Conservation (phyloP, 2,888 invertebrate genomes). For the Podabrus alpinus region DNA sequence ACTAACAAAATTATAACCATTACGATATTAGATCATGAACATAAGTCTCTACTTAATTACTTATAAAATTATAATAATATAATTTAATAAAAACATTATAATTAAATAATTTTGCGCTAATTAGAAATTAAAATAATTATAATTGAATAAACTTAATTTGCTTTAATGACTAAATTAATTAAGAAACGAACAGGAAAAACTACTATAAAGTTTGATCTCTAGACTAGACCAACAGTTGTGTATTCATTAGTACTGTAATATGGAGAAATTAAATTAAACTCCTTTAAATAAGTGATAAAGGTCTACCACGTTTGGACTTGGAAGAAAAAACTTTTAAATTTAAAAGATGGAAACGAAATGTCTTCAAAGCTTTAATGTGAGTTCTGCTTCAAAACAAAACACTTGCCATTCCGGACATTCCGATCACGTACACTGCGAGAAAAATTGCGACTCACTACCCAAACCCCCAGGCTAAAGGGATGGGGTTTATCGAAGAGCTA, state of each 20-base stretch:
- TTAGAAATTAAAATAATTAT: background rate
- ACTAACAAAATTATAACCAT: background rate
- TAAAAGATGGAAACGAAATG: constrained; percentile 27
- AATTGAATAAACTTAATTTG: background rate
- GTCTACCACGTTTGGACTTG: background rate
- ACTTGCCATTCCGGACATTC: constrained; percentile 48
- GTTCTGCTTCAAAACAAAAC: constrained; percentile 52
- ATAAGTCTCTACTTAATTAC: background rate
- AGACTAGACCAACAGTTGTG: background rate
- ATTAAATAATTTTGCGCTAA: background rate
- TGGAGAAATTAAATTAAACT: background rate
- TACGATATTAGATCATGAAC: background rate
- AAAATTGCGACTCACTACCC: constrained; percentile 57
- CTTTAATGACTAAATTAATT: background rate
- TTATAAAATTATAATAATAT: background rate
- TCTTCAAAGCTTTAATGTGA: constrained; percentile 37
- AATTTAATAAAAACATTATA: background rate
- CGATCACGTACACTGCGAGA: constrained; percentile 56
- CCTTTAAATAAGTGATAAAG: background rate
- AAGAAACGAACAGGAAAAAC: background rate
- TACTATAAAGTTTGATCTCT: background rate
- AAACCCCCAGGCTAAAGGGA: constrained; percentile 46
- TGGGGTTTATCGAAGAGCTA: constrained; percentile 53
- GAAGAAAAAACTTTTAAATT: constrained; percentile 24
- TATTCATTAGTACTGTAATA: background rate